phyloP scores from a whole-genome alignment of 2,888 invertebrate genomes.

The Uropetala carovei region DNA sequence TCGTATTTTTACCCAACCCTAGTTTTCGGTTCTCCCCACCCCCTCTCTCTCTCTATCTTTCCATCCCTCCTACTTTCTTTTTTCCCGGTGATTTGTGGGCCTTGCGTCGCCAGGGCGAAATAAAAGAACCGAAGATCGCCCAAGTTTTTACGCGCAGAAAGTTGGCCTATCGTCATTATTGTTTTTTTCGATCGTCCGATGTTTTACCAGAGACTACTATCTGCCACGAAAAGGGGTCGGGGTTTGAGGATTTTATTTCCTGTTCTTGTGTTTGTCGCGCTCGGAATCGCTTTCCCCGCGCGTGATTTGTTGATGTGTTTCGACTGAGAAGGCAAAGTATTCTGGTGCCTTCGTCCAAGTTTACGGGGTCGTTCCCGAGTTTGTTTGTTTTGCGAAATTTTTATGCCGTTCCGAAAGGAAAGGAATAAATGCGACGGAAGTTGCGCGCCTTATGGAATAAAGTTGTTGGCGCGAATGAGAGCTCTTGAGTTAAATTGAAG shows the following conservation, averaged over 20 bases:
- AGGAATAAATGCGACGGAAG: neutral
- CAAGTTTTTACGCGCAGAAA: neutral
- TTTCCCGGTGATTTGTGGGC: neutral
- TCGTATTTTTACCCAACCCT: neutral
- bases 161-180: neutral
- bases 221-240: neutral
- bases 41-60: too few relatives aligned
- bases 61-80: neutral
- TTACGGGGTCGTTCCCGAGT: conserved; percentile 1
- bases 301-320: neutral
- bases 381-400: conserved; percentile 18
- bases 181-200: neutral
- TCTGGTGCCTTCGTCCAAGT: neutral
- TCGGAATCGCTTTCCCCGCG: neutral
- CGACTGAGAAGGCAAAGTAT: neutral
- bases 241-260: neutral
- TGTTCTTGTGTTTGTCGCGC: neutral
- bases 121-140: neutral
- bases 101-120: neutral
- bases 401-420: neutral
- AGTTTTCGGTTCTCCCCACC: neutral
- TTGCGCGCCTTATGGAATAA: too few relatives aligned
- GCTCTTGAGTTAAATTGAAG: neutral
- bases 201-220: neutral
- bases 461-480: neutral